These are phyloP conservation scores for Argyresthia goedartella DNA, from an alignment of 2,888 invertebrate genomes.

Conservation along the genomic window DNA sequence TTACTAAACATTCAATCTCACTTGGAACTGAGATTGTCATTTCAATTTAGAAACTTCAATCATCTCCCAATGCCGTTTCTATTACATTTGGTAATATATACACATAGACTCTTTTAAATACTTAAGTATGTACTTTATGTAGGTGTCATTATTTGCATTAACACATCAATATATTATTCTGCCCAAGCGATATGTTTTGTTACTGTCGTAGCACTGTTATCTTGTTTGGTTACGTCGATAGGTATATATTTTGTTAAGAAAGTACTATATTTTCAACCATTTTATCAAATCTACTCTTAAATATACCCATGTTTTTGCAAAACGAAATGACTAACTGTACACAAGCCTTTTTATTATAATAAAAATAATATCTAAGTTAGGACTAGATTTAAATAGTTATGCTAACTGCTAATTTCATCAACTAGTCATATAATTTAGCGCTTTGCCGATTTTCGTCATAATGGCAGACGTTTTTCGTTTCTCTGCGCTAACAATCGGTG, in stretches of 20 bases:
- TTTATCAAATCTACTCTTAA: slow-evolving; percentile 65
- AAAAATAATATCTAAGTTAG: slow-evolving; percentile 57
- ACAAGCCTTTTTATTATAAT: slow-evolving; percentile 47
- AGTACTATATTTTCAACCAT: slow-evolving; percentile 35
- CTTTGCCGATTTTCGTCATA: slow-evolving; percentile 29
- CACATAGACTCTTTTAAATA: no score
- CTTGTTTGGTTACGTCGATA: slow-evolving; percentile 12
- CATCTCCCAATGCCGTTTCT: no score
- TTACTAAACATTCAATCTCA: no score
- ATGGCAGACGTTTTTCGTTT: slow-evolving; percentile 29
- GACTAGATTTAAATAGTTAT: neutral
- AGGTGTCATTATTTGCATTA: slow-evolving; percentile 18
- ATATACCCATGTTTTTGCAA: slow-evolving; percentile 53
- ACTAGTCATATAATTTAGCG: slow-evolving; percentile 22
- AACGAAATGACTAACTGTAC: slow-evolving; percentile 62
- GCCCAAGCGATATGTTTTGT: slow-evolving; percentile 64
- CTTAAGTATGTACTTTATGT: no score
- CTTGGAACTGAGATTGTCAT: no score
- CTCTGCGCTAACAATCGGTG: no score
- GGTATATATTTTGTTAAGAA: neutral
- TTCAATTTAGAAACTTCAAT: no score
- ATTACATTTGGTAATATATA: no score
- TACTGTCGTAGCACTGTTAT: slow-evolving; percentile 59
- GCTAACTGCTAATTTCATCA: neutral
- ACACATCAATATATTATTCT: slow-evolving; percentile 28